Conservation (phyloP, 2,797 vertebrate genomes). For the Pseudochirops cupreus region DNA sequence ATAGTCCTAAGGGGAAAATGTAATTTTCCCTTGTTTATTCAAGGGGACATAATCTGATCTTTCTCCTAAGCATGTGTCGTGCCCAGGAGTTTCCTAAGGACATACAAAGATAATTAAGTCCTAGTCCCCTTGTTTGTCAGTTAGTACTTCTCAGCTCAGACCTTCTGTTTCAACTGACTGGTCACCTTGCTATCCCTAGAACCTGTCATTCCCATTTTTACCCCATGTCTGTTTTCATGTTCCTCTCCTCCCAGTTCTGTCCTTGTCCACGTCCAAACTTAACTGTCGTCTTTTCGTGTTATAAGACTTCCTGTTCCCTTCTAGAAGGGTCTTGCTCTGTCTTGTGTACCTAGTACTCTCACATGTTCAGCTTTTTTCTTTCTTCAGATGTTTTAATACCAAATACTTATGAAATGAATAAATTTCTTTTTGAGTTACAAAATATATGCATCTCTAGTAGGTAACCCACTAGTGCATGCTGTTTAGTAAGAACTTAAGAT, state of each 20-base stretch:
- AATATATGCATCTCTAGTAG: conserved; percentile 33
- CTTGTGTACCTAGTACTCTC: neutral
- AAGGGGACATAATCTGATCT: neutral
- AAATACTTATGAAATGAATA: conserved; percentile 37
- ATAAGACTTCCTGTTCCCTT: neutral
- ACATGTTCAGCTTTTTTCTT: neutral
- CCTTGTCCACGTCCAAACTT: neutral
- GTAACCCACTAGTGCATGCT: conserved; percentile 8
- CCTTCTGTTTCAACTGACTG: neutral
- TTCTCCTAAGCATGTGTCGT: neutral
- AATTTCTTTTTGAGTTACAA: conserved; percentile 39
- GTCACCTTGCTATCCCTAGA: neutral
- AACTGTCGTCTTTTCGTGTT: neutral
- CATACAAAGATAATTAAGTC: neutral
- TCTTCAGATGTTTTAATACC: neutral
- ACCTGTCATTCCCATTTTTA: neutral
- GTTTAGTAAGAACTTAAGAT: neutral
- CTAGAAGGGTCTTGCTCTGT: neutral
- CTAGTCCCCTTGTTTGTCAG: neutral
- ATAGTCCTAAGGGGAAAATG: neutral
- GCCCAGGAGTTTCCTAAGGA: neutral
- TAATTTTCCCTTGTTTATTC: neutral
- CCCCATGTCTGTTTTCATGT: neutral
- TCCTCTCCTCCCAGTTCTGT: neutral
- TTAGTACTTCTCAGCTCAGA: neutral